Percentiles rank a stretch among this genome's conserved stretches.
These are phyloP conservation scores for Lamproptera curius DNA, from an alignment of 2,888 invertebrate genomes.

Conservation along the genomic window DNA sequence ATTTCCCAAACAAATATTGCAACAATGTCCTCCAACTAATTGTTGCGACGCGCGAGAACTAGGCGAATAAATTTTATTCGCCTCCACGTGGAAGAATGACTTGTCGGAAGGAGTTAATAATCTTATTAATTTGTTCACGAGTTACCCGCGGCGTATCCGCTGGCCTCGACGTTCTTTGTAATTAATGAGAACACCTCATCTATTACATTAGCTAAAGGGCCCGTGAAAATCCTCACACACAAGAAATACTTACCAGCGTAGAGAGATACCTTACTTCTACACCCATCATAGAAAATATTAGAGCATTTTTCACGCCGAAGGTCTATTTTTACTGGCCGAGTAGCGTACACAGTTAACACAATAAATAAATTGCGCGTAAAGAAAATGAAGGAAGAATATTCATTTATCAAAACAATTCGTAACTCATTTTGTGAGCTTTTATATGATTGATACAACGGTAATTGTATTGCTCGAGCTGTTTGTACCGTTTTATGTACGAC, in stretches of 20 bases:
- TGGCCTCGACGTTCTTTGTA: constrained; percentile 74
- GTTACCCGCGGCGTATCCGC: constrained; percentile 59
- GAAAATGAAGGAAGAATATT: constrained; percentile 69
- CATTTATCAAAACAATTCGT: constrained; percentile 63
- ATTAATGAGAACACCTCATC: constrained; percentile 77
- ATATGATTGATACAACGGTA: constrained; percentile 43
- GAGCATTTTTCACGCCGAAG: constrained; percentile 27
- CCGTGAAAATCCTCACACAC: constrained; percentile 57
- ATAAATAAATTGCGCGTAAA: constrained; percentile 72
- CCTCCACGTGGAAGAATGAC: constrained; percentile 57
- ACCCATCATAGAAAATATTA: too few species aligned
- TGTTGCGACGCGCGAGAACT: background rate
- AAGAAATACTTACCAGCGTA: constrained; percentile 49
- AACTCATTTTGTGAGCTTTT: constrained; percentile 39
- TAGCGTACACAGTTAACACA: constrained; percentile 57
- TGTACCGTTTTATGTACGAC: constrained; percentile 2
- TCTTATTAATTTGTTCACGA: constrained; percentile 71
- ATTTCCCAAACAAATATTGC: too few species aligned
- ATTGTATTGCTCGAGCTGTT: constrained; percentile 25
- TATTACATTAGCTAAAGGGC: constrained; percentile 75
- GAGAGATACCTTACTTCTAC: constrained; percentile 36
- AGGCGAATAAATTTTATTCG: background rate
- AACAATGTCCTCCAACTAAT: too few species aligned
- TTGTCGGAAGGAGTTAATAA: constrained; percentile 74
- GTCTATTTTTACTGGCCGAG: constrained; percentile 39